These are phyloP conservation scores for Forbesichthys agassizii DNA, from an alignment of 2,113 vertebrate species.

Conservation along the genomic window DNA sequence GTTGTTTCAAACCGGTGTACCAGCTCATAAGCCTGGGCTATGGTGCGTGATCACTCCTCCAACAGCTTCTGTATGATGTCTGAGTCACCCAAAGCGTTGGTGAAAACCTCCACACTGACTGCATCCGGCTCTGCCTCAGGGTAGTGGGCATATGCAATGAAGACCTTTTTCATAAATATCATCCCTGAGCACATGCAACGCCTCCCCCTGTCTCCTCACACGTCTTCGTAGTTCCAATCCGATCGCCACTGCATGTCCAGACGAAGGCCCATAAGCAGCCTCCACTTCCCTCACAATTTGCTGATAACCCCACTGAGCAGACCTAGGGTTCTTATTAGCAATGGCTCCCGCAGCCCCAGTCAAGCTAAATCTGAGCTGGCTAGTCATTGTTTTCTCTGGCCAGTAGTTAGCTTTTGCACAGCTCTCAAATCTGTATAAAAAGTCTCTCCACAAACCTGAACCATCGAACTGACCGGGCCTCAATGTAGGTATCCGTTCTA, in stretches of 20 bases:
- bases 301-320: too few species aligned
- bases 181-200: constrained; percentile 13
- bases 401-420: too few species aligned
- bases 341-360: too few species aligned
- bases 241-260: constrained; percentile 23
- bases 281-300: constrained; percentile 10
- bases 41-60: not conserved
- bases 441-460: too few species aligned
- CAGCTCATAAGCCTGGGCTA: not conserved
- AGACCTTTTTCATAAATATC: constrained; percentile 35
- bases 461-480: too few species aligned
- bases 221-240: constrained; percentile 16
- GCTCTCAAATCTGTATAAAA: too few species aligned
- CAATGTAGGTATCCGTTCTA: too few species aligned
- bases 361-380: too few species aligned
- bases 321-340: too few species aligned
- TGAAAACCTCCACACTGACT: not conserved
- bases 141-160: constrained; percentile 20
- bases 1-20: too few species aligned
- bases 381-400: too few species aligned
- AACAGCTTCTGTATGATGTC: not conserved
- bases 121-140: constrained; percentile 8
- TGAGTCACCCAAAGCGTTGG: not conserved
- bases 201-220: not conserved
- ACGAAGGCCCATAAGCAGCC: constrained; percentile 10